These are phyloP conservation scores for Epistrophella euchroma DNA, from an alignment of 2,888 invertebrate species.

Conservation along the genomic window DNA sequence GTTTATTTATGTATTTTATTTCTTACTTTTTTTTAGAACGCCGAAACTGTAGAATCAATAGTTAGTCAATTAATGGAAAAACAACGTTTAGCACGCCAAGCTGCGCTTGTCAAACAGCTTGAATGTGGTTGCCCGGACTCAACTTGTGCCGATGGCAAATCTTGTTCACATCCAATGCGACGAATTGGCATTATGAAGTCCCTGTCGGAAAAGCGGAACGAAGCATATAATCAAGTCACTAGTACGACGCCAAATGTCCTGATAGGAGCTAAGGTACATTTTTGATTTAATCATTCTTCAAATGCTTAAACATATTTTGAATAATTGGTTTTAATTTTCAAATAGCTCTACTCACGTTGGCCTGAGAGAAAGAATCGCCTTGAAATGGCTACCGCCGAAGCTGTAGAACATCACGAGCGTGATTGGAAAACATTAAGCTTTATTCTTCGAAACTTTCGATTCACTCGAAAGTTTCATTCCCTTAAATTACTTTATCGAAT, in stretches of 20 bases:
- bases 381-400: conserved; percentile 55
- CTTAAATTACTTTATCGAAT: no score
- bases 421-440: no score
- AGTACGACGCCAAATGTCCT: conserved; percentile 83
- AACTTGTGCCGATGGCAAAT: conserved; percentile 90
- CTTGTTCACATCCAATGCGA: conserved; percentile 90
- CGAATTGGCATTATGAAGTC: conserved; percentile 87
- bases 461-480: no score
- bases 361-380: conserved; percentile 81
- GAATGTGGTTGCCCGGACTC: conserved; percentile 93
- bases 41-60: conserved; percentile 95
- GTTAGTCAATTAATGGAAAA: conserved; percentile 97
- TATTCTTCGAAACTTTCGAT: no score
- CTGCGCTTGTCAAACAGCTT: conserved; percentile 90
- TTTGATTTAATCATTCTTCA: not conserved
- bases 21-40: conserved; percentile 86
- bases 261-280: conserved; percentile 82
- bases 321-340: conserved; percentile 1
- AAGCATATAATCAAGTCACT: conserved; percentile 81
- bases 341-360: conserved; percentile 83
- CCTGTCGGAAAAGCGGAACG: conserved; percentile 84
- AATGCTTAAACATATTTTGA: no score
- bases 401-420: conserved; percentile 76
- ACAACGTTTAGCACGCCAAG: conserved; percentile 92
- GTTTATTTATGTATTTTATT: not conserved